Base-by-base conservation (phyloP, 2,888 invertebrate genomes). In the Unio pictorum region DNA sequence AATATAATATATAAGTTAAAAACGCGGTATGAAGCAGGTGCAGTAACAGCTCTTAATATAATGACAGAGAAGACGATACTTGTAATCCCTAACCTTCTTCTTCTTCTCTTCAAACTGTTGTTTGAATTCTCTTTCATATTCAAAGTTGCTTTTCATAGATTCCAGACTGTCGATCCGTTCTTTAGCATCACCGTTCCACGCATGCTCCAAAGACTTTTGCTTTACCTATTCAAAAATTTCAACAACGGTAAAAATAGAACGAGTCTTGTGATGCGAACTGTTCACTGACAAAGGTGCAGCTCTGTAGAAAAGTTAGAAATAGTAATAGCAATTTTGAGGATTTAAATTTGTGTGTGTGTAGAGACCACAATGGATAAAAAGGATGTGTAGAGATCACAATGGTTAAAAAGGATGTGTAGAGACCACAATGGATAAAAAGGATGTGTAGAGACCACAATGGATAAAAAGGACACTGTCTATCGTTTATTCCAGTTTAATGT, bases 131-230 rank as follows among this genome's bases (percentile, higher is more conserved):
- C 76, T 82, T 66, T 82, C 81, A 30, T 77, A 73, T 54, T 79
- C 78, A 66, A 80, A 82, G 56, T 68, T 62, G 8, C 70, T 58
- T 58, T 79, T 81, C 55, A 75, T 75, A 4, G 72, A 69, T 54
- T 78, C 78, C 30, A 82, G 71, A 1, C 76, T 58, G 30, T 82
- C 80, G 5, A 67, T 73, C 30, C 83, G 75, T 7, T 84, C 84
- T 8, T 63, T 34, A 0, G 81, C 74, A 1, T 74, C 64, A 17
- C 71, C 75, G n/a, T 74, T 60, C 84, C 84, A 84, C 4, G 26
- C 17, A 18, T 23, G 11, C 3, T 23, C 59, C 26, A 64, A 34
- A 15, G 64, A 64, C 56, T 34, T 55, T n/a, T 64, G 56, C 45
- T 34, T n/a, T 11, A 64, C 64, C 64, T 64, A 17, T 58, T 58